These are phyloP conservation scores for Centropus bengalensis DNA, from an alignment of 2,113 vertebrate genomes.

Conservation along the genomic window DNA sequence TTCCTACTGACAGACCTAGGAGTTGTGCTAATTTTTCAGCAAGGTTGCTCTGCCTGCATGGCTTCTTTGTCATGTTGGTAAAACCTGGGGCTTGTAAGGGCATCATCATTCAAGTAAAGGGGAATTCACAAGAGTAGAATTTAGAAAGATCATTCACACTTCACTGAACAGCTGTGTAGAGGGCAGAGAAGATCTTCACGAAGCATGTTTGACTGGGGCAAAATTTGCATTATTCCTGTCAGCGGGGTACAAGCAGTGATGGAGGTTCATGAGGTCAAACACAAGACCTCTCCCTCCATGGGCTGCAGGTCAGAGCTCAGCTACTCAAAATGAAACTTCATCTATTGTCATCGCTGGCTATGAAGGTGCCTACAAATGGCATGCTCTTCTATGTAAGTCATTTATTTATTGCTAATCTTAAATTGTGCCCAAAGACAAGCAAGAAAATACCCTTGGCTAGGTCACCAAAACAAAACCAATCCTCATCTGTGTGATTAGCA, in stretches of 20 bases:
- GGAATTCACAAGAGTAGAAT: not conserved
- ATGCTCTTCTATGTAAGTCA: not conserved
- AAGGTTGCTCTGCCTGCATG: not conserved
- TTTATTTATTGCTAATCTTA: not conserved
- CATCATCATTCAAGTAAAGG: not conserved
- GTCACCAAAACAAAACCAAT: not conserved
- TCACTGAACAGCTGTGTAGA: not conserved
- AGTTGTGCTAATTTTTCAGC: not conserved
- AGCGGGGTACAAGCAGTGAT: accelerated
- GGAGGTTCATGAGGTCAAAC: not conserved
- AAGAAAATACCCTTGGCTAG: not conserved
- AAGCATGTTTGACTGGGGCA: not conserved
- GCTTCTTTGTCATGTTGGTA: not conserved
- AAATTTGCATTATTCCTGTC: not conserved
- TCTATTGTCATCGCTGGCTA: not conserved
- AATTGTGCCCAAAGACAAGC: not conserved
- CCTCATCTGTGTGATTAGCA: not conserved
- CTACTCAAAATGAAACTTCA: not conserved
- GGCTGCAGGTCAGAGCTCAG: not conserved
- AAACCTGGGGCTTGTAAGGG: not conserved
- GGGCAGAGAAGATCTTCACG: not conserved
- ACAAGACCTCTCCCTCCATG: not conserved
- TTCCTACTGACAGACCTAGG: not conserved
- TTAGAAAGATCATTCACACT: not conserved
- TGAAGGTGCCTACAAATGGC: not conserved